Conservation (phyloP, 1,140 invertebrate species). For the Drosophila tristis region DNA sequence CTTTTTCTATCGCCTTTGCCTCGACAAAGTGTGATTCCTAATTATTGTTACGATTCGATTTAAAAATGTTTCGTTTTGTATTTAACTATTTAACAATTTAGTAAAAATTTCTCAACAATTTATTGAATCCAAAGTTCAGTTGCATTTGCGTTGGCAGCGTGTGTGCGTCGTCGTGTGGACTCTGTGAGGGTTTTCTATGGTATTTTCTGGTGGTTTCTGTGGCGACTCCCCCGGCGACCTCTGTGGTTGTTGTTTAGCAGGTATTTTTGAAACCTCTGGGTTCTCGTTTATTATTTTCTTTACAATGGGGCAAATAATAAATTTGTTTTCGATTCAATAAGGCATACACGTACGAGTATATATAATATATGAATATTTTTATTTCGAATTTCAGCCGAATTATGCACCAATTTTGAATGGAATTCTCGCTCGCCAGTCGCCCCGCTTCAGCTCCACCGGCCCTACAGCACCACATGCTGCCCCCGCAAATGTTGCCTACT, state of each 20-base stretch:
- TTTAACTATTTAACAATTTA: conserved; percentile 80
- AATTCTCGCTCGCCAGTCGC: conserved; percentile 22
- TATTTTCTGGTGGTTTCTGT: background rate
- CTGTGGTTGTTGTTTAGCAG: conserved; percentile 61
- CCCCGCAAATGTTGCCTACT: conserved; percentile 15
- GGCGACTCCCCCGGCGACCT: conserved; percentile 32
- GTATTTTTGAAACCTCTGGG: conserved; percentile 83
- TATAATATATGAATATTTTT: conserved; percentile 50
- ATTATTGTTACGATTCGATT: conserved; percentile 82
- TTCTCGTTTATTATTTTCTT: conserved; percentile 52
- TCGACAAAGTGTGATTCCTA: conserved; percentile 59
- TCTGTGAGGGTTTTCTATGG: background rate
- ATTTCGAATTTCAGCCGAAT: conserved; percentile 68
- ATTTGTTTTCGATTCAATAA: conserved; percentile 53
- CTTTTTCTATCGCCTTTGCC: conserved; percentile 16
- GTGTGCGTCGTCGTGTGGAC: background rate
- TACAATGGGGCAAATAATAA: conserved; percentile 51
- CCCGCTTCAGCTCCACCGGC: background rate
- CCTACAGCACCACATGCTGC: background rate
- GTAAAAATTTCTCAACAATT: conserved; percentile 78
- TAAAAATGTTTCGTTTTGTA: conserved; percentile 60
- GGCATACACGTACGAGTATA: conserved; percentile 53
- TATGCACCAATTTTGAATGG: conserved; percentile 66
- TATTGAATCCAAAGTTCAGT: conserved; percentile 12
- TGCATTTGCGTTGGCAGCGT: conserved; percentile 43